Evolutionary conservation across 2,888 invertebrate species (phyloP), one percentile per base, ranked within the genome.

Genomic region (Tuberolachnus salignus): DNA sequence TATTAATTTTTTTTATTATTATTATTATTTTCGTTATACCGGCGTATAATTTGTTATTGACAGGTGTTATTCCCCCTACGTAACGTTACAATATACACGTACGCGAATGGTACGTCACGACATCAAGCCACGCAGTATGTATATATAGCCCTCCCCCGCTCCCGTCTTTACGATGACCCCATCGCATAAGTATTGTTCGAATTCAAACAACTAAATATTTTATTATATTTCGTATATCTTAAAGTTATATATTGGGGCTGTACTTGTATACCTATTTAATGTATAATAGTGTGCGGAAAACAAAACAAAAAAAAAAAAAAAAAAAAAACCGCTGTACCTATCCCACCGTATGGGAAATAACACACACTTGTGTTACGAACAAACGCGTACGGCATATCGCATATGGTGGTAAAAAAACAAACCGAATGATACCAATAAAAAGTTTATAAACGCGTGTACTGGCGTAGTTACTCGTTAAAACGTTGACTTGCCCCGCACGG

Each of bases 351-450:
- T 57, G 70, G 23, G 44, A 57, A 70, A 44, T 23, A 57, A 70
- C 70, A 57, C 55, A 70, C 70, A 57, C 55, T 57, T 57, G 70
- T 19, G 23, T 44, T 70, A 19, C 16, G 55, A 70, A 70, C 70
- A 70, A 70, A 57, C 14, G 70, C 16, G 23, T 57, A 44, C n/a
- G 21, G 26, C 51, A 23, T 44, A 34, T 34, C 34, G 34, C 34
- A 34, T 6, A 44, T 70, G 53, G 16, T 55, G 23, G 16, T 1
- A 42, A 44, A 21, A 42, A 69, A 55, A 26, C 9, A 34, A 34
- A 6, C 34, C n/a, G n/a, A n/a, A n/a, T n/a, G n/a, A n/a, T n/a
- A n/a, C n/a, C n/a, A n/a, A n/a, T 34, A 34, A 4, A 34, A 34
- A 34, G 34, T 34, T 34, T 34, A 34, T 34, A 34, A 34, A 34